phyloP scores from a whole-genome alignment of 2,797 vertebrate species.

The Aplochiton taeniatus region DNA sequence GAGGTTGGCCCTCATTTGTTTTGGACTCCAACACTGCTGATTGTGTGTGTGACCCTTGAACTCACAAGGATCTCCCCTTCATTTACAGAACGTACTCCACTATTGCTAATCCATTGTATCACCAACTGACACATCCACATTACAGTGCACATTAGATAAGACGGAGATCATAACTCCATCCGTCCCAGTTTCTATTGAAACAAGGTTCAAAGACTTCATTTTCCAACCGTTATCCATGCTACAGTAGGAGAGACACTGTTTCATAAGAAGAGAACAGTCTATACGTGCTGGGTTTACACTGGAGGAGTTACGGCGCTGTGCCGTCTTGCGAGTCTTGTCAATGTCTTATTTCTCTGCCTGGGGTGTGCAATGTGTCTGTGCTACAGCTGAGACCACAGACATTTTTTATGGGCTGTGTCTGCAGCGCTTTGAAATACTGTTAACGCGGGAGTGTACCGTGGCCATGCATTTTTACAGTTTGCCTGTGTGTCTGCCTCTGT shows the following conservation, averaged over 20 bases:
- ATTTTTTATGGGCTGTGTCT: conserved; percentile 32
- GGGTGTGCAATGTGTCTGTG: conserved; percentile 5
- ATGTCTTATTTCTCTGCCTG: conserved; percentile 17
- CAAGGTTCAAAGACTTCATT: too few relatives aligned
- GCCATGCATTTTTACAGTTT: not conserved
- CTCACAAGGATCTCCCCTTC: conserved; percentile 6
- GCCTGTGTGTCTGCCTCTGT: conserved; percentile 2
- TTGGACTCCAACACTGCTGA: conserved; percentile 9
- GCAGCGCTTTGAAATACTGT: conserved; percentile 2
- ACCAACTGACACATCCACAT: not conserved
- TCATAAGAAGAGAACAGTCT: not conserved
- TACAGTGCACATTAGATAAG: not conserved
- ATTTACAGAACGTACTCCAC: not conserved
- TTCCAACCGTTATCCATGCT: too few relatives aligned
- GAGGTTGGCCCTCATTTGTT: conserved; percentile 46
- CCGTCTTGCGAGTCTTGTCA: conserved; percentile 8
- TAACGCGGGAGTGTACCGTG: too few relatives aligned
- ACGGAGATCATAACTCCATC: too few relatives aligned
- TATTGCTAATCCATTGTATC: not conserved
- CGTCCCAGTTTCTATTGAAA: too few relatives aligned
- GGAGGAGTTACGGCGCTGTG: conserved; percentile 29
- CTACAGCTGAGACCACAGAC: conserved; percentile 33
- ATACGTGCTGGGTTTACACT: conserved; percentile 14
- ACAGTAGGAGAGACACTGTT: too few relatives aligned
- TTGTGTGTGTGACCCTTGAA: conserved; percentile 5